Evolutionary conservation across 2,888 invertebrate species (phyloP).

Genomic region (Emesis castigata): DNA sequence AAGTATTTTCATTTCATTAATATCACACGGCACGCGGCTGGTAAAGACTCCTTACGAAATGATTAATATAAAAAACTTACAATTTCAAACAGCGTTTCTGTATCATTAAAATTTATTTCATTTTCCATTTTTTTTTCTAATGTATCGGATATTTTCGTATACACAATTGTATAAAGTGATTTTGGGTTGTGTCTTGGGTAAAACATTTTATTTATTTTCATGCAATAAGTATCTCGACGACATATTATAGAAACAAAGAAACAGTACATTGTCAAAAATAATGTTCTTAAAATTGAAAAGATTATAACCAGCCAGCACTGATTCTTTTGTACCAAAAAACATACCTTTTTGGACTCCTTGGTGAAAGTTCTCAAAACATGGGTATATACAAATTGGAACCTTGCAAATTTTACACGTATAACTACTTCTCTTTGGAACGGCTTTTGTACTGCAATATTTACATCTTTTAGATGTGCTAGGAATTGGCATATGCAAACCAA

Average conservation of each 20-base stretch:
- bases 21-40: background rate
- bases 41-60: background rate
- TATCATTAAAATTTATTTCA: background rate
- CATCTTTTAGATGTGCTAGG: background rate
- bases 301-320: background rate
- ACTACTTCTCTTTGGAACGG: background rate
- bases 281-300: background rate
- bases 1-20: background rate
- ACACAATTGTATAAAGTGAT: background rate
- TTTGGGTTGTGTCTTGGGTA: background rate
- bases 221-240: background rate
- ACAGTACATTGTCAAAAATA: background rate
- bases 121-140: background rate
- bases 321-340: background rate
- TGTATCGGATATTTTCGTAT: background rate
- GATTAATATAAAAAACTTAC: background rate
- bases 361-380: background rate
- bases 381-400: background rate
- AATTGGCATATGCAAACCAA: background rate
- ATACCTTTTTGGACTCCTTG: background rate
- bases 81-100: background rate
- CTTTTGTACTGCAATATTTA: background rate
- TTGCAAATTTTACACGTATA: background rate
- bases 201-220: background rate
- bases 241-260: background rate